phyloP scores from a whole-genome alignment of 2,113 vertebrate genomes.

The Tursiops truncatus region DNA sequence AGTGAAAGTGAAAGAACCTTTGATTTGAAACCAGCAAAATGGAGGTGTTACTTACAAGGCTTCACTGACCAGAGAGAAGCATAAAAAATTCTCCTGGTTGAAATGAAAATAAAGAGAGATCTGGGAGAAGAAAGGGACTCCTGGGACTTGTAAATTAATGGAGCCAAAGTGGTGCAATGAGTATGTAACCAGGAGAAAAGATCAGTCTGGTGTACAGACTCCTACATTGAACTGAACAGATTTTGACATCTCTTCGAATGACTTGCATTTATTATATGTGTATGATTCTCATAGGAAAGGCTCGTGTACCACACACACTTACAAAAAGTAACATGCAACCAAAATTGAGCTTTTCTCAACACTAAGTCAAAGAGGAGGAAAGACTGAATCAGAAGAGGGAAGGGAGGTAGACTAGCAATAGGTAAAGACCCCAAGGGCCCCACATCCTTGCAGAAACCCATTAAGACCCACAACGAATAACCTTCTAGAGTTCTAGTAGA shows the following conservation, averaged over 20 bases:
- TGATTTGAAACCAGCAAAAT: neutral
- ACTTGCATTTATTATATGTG: neutral
- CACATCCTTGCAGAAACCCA: neutral
- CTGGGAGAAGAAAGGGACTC: neutral
- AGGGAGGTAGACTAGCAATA: fast-evolving
- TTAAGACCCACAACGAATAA: neutral
- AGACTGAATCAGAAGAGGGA: neutral
- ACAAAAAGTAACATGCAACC: neutral
- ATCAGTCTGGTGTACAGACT: too few relatives aligned
- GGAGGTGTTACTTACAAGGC: neutral
- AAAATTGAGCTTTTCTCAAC: neutral
- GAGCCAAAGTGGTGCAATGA: fast-evolving
- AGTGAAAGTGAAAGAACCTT: neutral
- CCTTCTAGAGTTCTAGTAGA: too few relatives aligned
- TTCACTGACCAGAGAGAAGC: neutral
- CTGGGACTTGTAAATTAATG: neutral
- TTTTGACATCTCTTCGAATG: neutral
- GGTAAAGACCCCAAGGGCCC: fast-evolving
- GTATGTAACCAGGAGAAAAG: neutral
- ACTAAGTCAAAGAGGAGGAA: neutral
- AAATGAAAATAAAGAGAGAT: neutral
- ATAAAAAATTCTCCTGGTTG: neutral
- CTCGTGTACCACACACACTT: neutral
- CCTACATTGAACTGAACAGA: neutral
- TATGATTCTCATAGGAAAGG: neutral